Percentiles rank a stretch among this genome's conserved stretches.
Conservation (phyloP, 1,140 invertebrate species). For the Wasmannia auropunctata region DNA sequence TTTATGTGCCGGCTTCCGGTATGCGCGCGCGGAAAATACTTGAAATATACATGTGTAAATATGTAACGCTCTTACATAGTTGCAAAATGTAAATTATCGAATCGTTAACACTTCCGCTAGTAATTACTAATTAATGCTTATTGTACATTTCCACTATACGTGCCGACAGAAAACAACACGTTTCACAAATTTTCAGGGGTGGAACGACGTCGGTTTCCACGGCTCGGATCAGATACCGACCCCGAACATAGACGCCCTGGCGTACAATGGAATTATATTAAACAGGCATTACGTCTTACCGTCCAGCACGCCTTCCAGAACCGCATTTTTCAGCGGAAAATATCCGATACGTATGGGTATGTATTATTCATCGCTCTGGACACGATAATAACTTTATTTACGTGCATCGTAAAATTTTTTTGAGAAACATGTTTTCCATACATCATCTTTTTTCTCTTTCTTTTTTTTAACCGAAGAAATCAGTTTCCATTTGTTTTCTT, state of each 20-base stretch:
- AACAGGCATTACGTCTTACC: constrained; percentile 89
- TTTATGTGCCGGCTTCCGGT: constrained; percentile 1
- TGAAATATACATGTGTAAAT: not conserved
- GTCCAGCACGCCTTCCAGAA: constrained; percentile 88
- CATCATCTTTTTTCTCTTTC: not conserved
- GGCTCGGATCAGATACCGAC: constrained; percentile 90
- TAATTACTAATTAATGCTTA: not conserved
- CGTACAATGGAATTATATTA: constrained; percentile 88
- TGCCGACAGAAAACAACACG: not conserved
- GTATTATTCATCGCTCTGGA: constrained; percentile 18
- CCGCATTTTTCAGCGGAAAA: constrained; percentile 89
- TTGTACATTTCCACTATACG: not conserved
- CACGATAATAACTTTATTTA: not conserved
- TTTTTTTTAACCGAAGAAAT: not conserved
- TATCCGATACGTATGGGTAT: constrained; percentile 90
- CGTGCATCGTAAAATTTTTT: not conserved
- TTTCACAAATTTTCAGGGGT: constrained; percentile 86
- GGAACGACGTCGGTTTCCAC: constrained; percentile 92
- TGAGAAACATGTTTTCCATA: not conserved
- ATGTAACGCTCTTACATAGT: too few relatives aligned
- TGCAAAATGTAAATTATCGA: not conserved
- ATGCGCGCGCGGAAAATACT: not conserved
- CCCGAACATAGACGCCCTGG: constrained; percentile 89
- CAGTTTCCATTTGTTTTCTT: not conserved
- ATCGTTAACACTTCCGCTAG: not conserved